Conservation (phyloP, 2,113 vertebrate genomes). For the Cyphomyrus plagiostoma region DNA sequence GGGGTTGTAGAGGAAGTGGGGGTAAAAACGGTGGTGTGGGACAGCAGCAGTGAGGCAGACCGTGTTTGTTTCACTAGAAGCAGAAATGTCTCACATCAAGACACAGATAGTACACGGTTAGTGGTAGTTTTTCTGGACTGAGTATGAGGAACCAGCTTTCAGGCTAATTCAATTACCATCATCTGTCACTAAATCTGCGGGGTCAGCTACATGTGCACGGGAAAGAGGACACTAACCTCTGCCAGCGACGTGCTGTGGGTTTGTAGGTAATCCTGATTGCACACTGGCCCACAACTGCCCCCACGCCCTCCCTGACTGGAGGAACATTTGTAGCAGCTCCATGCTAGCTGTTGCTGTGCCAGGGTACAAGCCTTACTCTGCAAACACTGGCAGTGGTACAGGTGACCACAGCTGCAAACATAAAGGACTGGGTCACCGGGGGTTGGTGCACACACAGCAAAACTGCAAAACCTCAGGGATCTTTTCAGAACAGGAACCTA, state of each 20-base stretch:
- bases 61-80: not conserved
- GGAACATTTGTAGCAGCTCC: conserved; percentile 90
- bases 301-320: conserved; percentile 70
- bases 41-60: not conserved
- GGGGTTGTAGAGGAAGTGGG: not conserved
- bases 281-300: conserved; percentile 39
- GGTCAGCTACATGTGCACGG: not conserved
- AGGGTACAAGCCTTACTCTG: conserved; percentile 72
- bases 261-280: conserved; percentile 51
- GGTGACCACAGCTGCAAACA: conserved; percentile 82
- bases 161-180: not conserved
- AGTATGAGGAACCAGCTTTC: not conserved
- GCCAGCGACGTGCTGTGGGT: conserved; percentile 60
- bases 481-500: not conserved
- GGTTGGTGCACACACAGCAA: not conserved
- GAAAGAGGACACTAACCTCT: conserved; percentile 62
- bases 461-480: not conserved
- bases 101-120: not conserved
- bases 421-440: not conserved
- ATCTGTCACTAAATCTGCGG: not conserved
- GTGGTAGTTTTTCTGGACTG: not conserved
- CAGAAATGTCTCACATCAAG: not conserved
- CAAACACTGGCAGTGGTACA: conserved; percentile 89
- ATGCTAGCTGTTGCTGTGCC: conserved; percentile 61
- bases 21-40: not conserved